A percentile compares a stretch with the other conserved stretches of the same genome.
These are phyloP conservation scores for Gryon sp. DNA, from an alignment of 1,140 invertebrate genomes.

Conservation along the genomic window DNA sequence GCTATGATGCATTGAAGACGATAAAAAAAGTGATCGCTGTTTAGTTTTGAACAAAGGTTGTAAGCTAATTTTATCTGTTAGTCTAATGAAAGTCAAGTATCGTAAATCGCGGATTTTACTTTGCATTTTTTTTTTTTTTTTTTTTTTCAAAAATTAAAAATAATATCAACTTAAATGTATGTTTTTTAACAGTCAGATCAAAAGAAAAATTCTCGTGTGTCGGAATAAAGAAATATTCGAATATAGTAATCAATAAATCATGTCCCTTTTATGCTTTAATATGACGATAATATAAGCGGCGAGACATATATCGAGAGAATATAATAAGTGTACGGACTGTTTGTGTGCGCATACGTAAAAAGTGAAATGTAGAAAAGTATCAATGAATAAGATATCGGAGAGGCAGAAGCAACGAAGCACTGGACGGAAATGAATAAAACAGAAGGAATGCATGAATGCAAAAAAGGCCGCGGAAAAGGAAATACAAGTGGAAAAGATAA, in stretches of 20 bases:
- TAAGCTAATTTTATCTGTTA: too few relatives aligned
- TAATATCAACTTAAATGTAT: too few relatives aligned
- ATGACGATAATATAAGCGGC: constrained; percentile 44
- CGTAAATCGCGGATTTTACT: too few relatives aligned
- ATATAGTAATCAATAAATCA: constrained; percentile 55
- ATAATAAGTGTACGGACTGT: constrained; percentile 46
- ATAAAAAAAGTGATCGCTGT: too few relatives aligned
- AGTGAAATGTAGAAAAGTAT: constrained; percentile 58
- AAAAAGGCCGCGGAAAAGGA: constrained; percentile 36
- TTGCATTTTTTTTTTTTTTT: too few relatives aligned
- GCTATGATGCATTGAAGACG: constrained; percentile 13
- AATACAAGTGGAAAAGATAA: constrained; percentile 20
- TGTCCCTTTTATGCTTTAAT: constrained; percentile 27
- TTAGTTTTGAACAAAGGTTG: too few relatives aligned
- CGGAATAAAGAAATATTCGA: constrained; percentile 32
- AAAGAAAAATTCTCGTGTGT: too few relatives aligned
- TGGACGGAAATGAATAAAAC: constrained; percentile 65
- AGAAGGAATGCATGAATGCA: constrained; percentile 62
- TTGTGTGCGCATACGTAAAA: constrained; percentile 21
- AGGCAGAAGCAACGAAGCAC: constrained; percentile 20
- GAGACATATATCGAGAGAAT: constrained; percentile 30
- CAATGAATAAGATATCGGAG: constrained; percentile 65
- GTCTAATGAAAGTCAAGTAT: too few relatives aligned
- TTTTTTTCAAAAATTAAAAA: too few relatives aligned
- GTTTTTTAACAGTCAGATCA: too few relatives aligned